Percentiles rank a stretch among this genome's conserved stretches.
Conservation (phyloP, 2,113 vertebrate species). For the Carassius auratus region DNA sequence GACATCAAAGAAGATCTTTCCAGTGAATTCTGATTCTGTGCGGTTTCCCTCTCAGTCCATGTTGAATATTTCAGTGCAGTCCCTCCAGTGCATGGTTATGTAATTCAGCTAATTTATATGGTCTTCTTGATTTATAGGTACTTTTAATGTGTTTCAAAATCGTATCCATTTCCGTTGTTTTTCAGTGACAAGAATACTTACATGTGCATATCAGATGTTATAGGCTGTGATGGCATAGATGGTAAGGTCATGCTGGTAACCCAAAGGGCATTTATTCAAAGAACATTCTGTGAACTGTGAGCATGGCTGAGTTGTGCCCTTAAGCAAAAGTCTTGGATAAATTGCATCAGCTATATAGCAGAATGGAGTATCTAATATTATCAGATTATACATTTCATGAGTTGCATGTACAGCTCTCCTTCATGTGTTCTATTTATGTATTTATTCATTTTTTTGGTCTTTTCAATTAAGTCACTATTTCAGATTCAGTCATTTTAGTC, state of each 20-base stretch:
- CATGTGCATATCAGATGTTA: not conserved
- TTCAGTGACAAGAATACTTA: not conserved
- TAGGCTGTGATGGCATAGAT: not conserved
- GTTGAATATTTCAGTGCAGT: slow-evolving; percentile 46
- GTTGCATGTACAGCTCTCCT: too few species aligned
- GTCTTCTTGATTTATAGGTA: not conserved
- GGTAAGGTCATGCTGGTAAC: not conserved
- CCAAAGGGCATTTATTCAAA: not conserved
- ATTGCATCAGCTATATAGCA: not conserved
- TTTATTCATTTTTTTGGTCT: too few species aligned
- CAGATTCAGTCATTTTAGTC: too few species aligned
- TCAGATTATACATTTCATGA: not conserved
- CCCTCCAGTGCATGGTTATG: slow-evolving; percentile 10
- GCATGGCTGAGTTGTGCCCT: not conserved
- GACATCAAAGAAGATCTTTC: slow-evolving; percentile 12
- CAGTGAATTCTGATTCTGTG: slow-evolving; percentile 23
- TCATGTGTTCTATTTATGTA: too few species aligned
- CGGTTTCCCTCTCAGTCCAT: slow-evolving; percentile 1
- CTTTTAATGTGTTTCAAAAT: not conserved
- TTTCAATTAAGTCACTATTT: too few species aligned
- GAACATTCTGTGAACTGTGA: not conserved
- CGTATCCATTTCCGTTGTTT: not conserved
- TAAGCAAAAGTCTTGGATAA: not conserved
- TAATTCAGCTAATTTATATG: not conserved
- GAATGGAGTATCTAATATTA: not conserved